These are phyloP conservation scores for Andrena camellia DNA, from an alignment of 2,888 invertebrate genomes.

Conservation along the genomic window DNA sequence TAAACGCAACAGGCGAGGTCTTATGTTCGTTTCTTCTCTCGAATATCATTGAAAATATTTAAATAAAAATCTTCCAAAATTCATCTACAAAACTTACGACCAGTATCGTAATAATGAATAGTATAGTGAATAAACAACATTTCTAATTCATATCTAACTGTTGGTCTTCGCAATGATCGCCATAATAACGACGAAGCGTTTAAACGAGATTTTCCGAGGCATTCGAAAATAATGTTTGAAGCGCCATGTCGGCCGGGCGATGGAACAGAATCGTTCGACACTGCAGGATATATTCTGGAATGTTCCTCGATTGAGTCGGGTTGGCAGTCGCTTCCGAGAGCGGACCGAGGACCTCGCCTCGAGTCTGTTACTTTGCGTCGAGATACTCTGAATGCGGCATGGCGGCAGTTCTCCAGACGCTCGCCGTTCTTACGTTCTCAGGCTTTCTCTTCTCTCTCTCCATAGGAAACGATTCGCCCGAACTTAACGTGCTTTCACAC, in stretches of 20 bases:
- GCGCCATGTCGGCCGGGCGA: no score
- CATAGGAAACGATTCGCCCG: slow-evolving; percentile 81
- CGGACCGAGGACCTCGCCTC: slow-evolving; percentile 56
- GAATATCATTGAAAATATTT: no score
- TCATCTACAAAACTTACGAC: no score
- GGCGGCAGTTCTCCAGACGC: slow-evolving; percentile 65
- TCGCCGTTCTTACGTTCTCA: slow-evolving; percentile 81
- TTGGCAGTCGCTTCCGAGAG: slow-evolving; percentile 61
- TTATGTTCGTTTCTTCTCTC: no score
- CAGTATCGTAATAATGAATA: no score
- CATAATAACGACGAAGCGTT: not conserved
- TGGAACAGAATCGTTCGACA: not conserved
- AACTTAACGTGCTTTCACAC: slow-evolving; percentile 82
- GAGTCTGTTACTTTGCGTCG: slow-evolving; percentile 59
- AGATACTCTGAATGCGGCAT: slow-evolving; percentile 75
- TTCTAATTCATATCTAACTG: no score
- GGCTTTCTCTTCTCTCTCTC: slow-evolving; percentile 85
- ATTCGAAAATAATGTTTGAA: not conserved
- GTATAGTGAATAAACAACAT: no score
- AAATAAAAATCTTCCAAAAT: no score
- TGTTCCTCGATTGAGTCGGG: slow-evolving; percentile 49
- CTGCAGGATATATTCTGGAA: slow-evolving; percentile 39
- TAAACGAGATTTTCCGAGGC: not conserved
- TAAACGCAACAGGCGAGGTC: no score
- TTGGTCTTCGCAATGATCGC: not conserved